Conservation (phyloP, 2,113 vertebrate species). For the Misgurnus mizolepis region DNA sequence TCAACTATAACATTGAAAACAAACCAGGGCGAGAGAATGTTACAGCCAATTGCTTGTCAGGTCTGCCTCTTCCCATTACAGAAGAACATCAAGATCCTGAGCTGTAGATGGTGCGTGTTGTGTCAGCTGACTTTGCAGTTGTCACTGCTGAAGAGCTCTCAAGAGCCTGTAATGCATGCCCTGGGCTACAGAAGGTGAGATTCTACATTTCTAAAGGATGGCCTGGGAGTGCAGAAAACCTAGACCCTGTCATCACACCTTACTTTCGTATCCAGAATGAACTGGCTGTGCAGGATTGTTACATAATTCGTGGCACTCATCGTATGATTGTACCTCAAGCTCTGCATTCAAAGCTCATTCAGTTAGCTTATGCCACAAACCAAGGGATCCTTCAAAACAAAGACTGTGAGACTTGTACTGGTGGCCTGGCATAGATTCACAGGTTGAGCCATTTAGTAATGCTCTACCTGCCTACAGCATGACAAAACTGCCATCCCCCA, state of each 20-base stretch:
- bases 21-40: conserved; percentile 12
- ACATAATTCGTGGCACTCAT: neutral
- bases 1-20: conserved; percentile 13
- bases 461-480: conserved; percentile 11
- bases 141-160: neutral
- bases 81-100: neutral
- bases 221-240: neutral
- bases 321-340: neutral
- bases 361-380: neutral
- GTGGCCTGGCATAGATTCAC: neutral
- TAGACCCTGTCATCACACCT: neutral
- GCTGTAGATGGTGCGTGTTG: conserved; percentile 4
- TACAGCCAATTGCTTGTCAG: neutral
- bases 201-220: neutral
- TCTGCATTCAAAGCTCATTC: neutral
- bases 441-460: neutral
- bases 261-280: neutral
- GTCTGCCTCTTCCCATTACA: neutral
- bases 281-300: conserved; percentile 1
- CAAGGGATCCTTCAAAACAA: conserved; percentile 1
- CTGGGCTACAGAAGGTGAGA: neutral
- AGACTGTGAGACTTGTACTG: conserved; percentile 7
- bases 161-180: neutral
- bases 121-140: neutral
- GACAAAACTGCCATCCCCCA: conserved; percentile 11